These are phyloP conservation scores for Sebastiscus tertius DNA, from an alignment of 2,797 vertebrate species.

Conservation along the genomic window DNA sequence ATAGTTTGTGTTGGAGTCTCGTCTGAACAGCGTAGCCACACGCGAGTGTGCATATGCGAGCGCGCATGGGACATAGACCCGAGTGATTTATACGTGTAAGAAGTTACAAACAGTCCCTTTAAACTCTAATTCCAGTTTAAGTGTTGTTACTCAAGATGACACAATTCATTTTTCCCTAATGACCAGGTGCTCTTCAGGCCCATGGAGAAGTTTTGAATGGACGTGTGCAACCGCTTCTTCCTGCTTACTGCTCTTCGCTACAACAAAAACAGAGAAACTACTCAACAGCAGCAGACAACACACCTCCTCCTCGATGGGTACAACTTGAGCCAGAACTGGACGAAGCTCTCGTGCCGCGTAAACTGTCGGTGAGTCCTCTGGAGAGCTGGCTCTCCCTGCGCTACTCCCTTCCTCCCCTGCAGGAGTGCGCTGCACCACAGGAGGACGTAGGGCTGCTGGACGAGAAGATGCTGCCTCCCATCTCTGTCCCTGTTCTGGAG, in stretches of 20 bases:
- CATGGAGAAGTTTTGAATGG: constrained; percentile 56
- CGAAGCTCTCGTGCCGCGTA: constrained; percentile 91
- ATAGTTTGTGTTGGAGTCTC: too few species aligned
- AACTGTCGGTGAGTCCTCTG: constrained; percentile 91
- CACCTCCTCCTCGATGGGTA: constrained; percentile 77
- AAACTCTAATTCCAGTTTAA: neutral
- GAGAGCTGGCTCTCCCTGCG: constrained; percentile 92
- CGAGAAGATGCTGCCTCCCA: constrained; percentile 76
- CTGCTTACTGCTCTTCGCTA: constrained; percentile 36
- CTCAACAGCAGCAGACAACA: constrained; percentile 79
- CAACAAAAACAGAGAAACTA: constrained; percentile 68
- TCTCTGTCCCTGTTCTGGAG: constrained; percentile 63
- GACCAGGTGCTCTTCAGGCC: constrained; percentile 64
- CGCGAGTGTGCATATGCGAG: accelerated
- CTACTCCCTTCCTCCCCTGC: constrained; percentile 84
- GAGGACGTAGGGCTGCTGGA: constrained; percentile 55
- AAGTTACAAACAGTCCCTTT: too few species aligned
- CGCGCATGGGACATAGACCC: too few species aligned
- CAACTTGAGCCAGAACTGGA: constrained; percentile 88
- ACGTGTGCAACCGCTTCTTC: constrained; percentile 22
- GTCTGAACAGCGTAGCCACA: too few species aligned
- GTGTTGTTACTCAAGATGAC: neutral
- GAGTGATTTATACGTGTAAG: too few species aligned
- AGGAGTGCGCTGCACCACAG: constrained; percentile 35
- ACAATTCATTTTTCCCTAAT: neutral